Base-by-base conservation (phyloP, 1,140 invertebrate genomes). In the Euwallacea similis region DNA sequence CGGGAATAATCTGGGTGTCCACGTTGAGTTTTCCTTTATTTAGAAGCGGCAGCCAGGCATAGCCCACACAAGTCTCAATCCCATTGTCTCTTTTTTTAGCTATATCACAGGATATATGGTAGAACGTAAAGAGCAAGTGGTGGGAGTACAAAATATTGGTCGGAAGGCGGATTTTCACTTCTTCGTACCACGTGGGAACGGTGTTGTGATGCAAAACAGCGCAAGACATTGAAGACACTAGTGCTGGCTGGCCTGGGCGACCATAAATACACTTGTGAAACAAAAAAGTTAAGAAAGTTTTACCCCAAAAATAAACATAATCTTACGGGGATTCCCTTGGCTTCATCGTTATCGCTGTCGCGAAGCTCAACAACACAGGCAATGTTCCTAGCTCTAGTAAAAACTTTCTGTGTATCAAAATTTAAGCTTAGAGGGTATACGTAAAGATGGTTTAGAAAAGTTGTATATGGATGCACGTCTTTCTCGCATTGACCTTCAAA, bases 371-470 rank as follows among this genome's bases (percentile, higher is more conserved):
- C 86, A 53, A 90, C 86, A 72, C 94, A 96, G 0, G 93, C 92
- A 75, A 98, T 95, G 79, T 98, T 98, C 75, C 95, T 86, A 0
- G 95, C 95, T 79, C 94, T 84, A 0, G 88, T 90, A 76, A 96
- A 93, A 74, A 89, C 86, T 80, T 96, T 97, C 82, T 97, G 95
- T n/a, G 90, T 90, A 81, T 97, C 95, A 80, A 95, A 97, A 78
- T 90, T 93, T 7, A 98, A 83, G 63, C 83, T 86, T 67, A 92
- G 83, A 0, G 96, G 96, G 82, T 96, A 96, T 2, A 98, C 89
- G 81, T 96, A 98, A 0, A 98, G 82, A 80, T 95, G 90, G 83
- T 98, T 96, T 4, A 89, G 82, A 80, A 91, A 97, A 16, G 87
- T 89, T 1, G 91, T 90, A 76, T 91, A 91, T 3, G 94, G 93